A percentile compares a stretch with the other conserved stretches of the same genome.
phyloP scores from a whole-genome alignment of 2,113 vertebrate genomes.

The Suncus etruscus region DNA sequence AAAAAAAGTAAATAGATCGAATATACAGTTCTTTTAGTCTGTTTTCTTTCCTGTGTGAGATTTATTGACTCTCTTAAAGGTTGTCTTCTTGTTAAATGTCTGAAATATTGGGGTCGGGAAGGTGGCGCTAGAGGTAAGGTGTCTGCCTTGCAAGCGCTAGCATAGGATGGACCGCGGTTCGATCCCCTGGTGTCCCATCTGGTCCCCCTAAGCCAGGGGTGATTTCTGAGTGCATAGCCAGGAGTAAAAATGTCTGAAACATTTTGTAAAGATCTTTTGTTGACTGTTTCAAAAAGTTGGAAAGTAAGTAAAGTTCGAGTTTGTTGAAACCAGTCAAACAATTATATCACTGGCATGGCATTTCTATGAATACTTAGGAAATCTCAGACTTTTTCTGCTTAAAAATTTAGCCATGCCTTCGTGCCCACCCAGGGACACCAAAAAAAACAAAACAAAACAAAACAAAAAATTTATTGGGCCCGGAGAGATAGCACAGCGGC shows the following conservation, averaged over 20 bases:
- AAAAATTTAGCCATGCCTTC: slow-evolving; percentile 31
- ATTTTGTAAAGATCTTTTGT: slow-evolving; percentile 57
- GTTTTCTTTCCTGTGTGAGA: slow-evolving; percentile 37
- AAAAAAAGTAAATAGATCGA: slow-evolving; percentile 20
- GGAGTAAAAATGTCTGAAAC: slow-evolving; percentile 20
- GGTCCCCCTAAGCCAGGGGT: too few relatives aligned
- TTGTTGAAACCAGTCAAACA: slow-evolving; percentile 57
- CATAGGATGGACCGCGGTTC: too few relatives aligned
- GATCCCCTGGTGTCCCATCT: too few relatives aligned
- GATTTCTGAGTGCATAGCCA: too few relatives aligned
- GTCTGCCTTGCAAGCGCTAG: too few relatives aligned
- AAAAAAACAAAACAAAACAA: too few relatives aligned
- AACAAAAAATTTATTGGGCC: too few relatives aligned
- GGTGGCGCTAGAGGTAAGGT: too few relatives aligned
- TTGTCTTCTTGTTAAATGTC: background rate
- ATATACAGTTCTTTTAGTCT: background rate
- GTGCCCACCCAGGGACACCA: too few relatives aligned
- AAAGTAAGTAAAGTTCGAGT: background rate
- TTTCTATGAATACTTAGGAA: slow-evolving; percentile 24
- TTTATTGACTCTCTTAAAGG: slow-evolving; percentile 46
- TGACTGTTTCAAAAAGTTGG: background rate
- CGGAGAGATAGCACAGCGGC: too few relatives aligned
- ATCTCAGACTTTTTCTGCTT: slow-evolving; percentile 34
- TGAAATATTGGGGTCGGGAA: too few relatives aligned
- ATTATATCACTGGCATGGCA: background rate